A percentile compares a stretch with the other conserved stretches of the same genome.
phyloP scores from a whole-genome alignment of 2,888 invertebrate species.

The Atethmia centrago region DNA sequence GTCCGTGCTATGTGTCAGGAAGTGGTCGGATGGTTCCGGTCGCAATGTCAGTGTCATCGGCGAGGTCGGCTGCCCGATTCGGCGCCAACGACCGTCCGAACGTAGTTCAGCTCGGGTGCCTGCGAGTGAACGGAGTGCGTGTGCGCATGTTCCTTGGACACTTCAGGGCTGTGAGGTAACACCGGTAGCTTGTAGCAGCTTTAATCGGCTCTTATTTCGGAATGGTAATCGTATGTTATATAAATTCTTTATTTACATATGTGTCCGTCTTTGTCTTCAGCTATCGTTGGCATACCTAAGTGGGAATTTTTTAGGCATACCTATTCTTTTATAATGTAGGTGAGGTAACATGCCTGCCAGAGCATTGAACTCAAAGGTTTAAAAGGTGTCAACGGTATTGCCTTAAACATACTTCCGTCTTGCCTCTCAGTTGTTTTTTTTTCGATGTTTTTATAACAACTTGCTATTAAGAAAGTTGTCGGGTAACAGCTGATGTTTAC shows the following conservation, averaged over 20 bases:
- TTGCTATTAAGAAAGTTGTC: not conserved
- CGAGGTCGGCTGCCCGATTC: constrained; percentile 79
- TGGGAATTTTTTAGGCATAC: not conserved
- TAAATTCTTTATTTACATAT: constrained; percentile 10
- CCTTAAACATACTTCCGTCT: constrained; percentile 30
- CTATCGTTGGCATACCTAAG: no score
- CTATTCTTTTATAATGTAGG: not conserved
- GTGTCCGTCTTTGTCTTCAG: not conserved
- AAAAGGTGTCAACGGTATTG: constrained; percentile 23
- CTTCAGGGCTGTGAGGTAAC: constrained; percentile 52
- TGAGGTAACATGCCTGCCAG: not conserved
- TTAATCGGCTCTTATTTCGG: constrained; percentile 12
- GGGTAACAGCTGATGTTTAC: no score
- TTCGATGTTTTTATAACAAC: not conserved
- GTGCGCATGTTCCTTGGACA: constrained; percentile 37
- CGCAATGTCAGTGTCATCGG: constrained; percentile 84
- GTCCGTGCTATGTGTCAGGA: constrained; percentile 76
- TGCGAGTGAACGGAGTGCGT: constrained; percentile 40
- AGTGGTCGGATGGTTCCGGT: constrained; percentile 81
- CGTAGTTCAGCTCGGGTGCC: constrained; percentile 15
- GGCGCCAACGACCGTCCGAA: constrained; percentile 71
- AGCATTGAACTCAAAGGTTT: constrained; percentile 22
- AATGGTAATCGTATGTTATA: not conserved
- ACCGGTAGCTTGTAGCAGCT: constrained; percentile 34
- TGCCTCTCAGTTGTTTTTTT: constrained; percentile 1